Percentiles rank a stretch among this genome's conserved stretches.
Evolutionary conservation across 2,888 invertebrate genomes (phyloP).

Genomic region (Drosophila paramelanica): DNA sequence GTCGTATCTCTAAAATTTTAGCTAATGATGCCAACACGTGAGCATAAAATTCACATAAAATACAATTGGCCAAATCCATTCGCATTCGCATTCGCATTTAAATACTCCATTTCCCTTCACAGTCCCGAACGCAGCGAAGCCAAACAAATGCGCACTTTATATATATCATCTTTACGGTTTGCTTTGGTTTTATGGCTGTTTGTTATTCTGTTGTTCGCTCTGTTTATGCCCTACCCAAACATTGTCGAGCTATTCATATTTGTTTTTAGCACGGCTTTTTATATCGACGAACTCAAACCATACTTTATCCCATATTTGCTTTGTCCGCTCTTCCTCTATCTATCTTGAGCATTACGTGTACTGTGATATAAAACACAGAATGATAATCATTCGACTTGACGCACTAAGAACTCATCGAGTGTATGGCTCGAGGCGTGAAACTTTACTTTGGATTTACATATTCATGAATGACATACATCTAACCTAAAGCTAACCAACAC

Average conservation of each 20-base stretch:
- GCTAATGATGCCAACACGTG: conserved; percentile 67
- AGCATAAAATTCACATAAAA: conserved; percentile 70
- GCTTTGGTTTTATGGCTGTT: conserved; percentile 51
- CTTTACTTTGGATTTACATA: conserved; percentile 36
- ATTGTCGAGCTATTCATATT: conserved; percentile 61
- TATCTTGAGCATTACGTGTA: conserved; percentile 38
- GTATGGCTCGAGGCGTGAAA: conserved; percentile 8
- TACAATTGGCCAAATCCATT: conserved; percentile 27
- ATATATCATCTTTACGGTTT: conserved; percentile 53
- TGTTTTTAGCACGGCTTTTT: conserved; percentile 57
- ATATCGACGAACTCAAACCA: conserved; percentile 18
- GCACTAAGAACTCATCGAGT: conserved; percentile 7
- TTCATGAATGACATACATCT: conserved; percentile 20
- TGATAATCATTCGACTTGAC: conserved; percentile 19
- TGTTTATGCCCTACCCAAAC: conserved; percentile 69
- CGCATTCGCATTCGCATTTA: conserved; percentile 1
- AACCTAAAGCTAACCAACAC: conserved; percentile 39
- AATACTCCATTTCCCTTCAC: conserved; percentile 11
- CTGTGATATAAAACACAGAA: conserved; percentile 29
- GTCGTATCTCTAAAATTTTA: conserved; percentile 15
- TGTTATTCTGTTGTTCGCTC: conserved; percentile 48
- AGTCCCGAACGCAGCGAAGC: conserved; percentile 44
- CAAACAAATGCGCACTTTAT: conserved; percentile 64
- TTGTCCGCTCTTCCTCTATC: neutral
- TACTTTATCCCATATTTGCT: neutral